Conservation (phyloP, 2,113 vertebrate genomes). For the Ceratotherium simum region DNA sequence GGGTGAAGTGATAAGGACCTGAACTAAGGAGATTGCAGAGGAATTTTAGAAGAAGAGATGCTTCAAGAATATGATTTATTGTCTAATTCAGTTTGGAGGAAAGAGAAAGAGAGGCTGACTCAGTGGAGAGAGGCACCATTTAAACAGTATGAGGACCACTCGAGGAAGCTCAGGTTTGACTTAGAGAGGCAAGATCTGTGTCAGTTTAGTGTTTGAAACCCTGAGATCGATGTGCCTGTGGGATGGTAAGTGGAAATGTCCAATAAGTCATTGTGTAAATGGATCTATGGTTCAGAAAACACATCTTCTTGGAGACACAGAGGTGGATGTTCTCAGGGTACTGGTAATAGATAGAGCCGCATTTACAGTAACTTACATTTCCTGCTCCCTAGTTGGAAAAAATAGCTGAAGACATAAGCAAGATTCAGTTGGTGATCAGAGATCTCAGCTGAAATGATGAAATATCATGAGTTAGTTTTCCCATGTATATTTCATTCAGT, state of each 20-base stretch:
- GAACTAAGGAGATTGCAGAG: background rate
- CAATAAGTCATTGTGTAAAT: background rate
- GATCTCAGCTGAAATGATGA: background rate
- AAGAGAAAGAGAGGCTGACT: background rate
- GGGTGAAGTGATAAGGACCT: background rate
- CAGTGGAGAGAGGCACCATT: background rate
- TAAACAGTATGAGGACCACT: background rate
- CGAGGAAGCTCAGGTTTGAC: background rate
- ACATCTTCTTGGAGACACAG: background rate
- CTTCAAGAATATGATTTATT: background rate
- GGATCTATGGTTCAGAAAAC: background rate
- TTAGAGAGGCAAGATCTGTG: background rate
- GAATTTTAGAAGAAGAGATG: background rate
- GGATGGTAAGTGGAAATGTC: background rate
- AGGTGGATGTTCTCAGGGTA: background rate
- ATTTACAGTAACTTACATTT: background rate
- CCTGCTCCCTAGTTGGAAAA: background rate
- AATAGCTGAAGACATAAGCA: background rate
- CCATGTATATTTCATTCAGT: background rate
- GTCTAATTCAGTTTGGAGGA: background rate
- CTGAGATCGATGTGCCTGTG: background rate
- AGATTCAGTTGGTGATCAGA: background rate
- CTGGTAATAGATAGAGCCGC: background rate
- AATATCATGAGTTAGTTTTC: background rate
- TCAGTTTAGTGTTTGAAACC: conserved; percentile 18